These are phyloP conservation scores for Microcebus murinus DNA, from an alignment of 2,113 vertebrate species.

Conservation along the genomic window DNA sequence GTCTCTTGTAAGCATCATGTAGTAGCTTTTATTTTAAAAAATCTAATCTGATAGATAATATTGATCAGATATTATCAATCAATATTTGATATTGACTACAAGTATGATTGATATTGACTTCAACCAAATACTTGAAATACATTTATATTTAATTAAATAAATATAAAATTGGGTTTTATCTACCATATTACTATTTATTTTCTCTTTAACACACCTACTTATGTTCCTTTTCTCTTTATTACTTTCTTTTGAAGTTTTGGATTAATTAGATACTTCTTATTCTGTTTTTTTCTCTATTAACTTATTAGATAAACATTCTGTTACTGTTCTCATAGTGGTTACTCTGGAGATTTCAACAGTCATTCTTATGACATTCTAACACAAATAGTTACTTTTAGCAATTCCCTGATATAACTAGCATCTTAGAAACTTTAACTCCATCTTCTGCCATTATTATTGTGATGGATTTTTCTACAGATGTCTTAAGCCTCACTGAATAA, in stretches of 20 bases:
- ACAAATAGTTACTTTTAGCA: neutral
- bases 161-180: neutral
- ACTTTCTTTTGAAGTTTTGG: neutral
- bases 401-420: neutral
- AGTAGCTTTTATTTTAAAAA: neutral
- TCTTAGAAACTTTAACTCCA: neutral
- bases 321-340: neutral
- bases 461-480: neutral
- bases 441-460: neutral
- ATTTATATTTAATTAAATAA: constrained; percentile 25
- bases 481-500: neutral
- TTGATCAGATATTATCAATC: neutral
- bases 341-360: neutral
- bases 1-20: neutral
- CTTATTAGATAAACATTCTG: neutral
- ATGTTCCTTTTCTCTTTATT: neutral
- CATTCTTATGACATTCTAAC: neutral
- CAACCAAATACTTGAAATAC: too few relatives aligned
- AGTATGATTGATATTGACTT: too few relatives aligned
- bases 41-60: neutral
- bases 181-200: neutral
- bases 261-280: neutral
- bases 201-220: neutral
- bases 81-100: too few relatives aligned
- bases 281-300: neutral